These are phyloP conservation scores for Hemichromis elongatus DNA, from an alignment of 2,113 vertebrate species.

Conservation along the genomic window DNA sequence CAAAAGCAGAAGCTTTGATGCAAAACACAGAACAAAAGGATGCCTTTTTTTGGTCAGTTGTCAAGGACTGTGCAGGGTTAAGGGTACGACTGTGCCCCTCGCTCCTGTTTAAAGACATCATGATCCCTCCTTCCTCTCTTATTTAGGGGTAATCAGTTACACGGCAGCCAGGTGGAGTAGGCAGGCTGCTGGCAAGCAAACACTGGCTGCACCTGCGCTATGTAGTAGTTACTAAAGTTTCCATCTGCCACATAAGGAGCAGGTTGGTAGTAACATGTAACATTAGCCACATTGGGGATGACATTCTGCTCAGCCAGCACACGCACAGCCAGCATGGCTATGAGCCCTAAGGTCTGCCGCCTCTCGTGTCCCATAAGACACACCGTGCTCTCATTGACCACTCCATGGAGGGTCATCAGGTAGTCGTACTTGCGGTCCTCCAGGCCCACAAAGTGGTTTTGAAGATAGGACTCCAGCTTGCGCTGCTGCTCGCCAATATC, in stretches of 20 bases:
- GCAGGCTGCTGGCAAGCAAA: constrained; percentile 94
- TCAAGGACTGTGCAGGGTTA: constrained; percentile 61
- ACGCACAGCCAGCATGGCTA: constrained; percentile 95
- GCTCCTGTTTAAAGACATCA: constrained; percentile 58
- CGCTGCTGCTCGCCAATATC: constrained; percentile 96
- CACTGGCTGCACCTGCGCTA: constrained; percentile 95
- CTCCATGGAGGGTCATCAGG: constrained; percentile 93
- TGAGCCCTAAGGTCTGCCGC: constrained; percentile 94
- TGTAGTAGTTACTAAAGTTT: constrained; percentile 99
- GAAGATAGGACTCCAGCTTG: constrained; percentile 98
- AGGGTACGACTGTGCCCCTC: constrained; percentile 1
- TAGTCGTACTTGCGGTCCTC: constrained; percentile 99
- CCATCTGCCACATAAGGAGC: constrained; percentile 96
- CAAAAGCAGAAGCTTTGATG: constrained; percentile 74
- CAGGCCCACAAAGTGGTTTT: constrained; percentile 98
- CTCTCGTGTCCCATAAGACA: constrained; percentile 99
- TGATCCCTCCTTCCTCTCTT: constrained; percentile 16
- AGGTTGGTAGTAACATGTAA: constrained; percentile 98
- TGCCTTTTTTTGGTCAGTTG: constrained; percentile 69
- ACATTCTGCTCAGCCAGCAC: constrained; percentile 97
- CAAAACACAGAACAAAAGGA: constrained; percentile 74
- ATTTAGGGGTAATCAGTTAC: constrained; percentile 80
- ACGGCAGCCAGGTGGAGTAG: constrained; percentile 96
- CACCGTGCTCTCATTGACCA: constrained; percentile 98
- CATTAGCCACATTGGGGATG: constrained; percentile 97